phyloP scores from a whole-genome alignment of 2,888 invertebrate genomes.

The Eupithecia dodoneata region DNA sequence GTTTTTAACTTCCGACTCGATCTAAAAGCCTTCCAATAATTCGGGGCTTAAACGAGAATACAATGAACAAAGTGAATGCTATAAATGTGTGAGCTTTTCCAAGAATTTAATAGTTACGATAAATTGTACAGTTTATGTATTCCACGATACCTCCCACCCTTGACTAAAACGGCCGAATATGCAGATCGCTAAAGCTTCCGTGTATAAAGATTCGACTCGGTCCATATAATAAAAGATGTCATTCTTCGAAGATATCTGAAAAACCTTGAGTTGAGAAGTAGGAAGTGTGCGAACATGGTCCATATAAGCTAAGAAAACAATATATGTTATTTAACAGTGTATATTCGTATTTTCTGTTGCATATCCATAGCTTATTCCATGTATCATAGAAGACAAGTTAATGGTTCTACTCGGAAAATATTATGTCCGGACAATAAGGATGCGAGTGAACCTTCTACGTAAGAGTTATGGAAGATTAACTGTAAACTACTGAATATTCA shows the following conservation, averaged over 20 bases:
- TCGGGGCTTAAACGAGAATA: not conserved
- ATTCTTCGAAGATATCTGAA: constrained; percentile 39
- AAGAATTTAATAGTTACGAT: constrained; percentile 40
- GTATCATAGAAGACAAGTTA: not conserved
- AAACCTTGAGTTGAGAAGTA: constrained; percentile 53
- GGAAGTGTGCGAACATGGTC: constrained; percentile 53
- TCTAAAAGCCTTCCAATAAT: constrained; percentile 6
- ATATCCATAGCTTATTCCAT: not conserved
- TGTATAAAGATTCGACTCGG: constrained; percentile 48
- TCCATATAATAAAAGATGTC: constrained; percentile 55
- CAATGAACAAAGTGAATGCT: not conserved
- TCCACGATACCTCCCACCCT: constrained; percentile 66
- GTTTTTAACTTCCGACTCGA: constrained; percentile 1
- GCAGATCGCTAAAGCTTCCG: constrained; percentile 58
- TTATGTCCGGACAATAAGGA: constrained; percentile 9
- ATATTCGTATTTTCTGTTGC: not conserved
- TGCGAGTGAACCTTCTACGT: constrained; percentile 5
- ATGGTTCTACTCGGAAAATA: not conserved
- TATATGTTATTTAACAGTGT: not conserved
- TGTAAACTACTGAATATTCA: constrained; percentile 27
- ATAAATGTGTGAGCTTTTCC: not conserved
- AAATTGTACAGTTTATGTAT: constrained; percentile 53
- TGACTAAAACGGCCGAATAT: constrained; percentile 62
- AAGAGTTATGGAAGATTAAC: constrained; percentile 4
- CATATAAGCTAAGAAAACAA: constrained; percentile 42